phyloP scores from a whole-genome alignment of 1,140 invertebrate species.

The Procambarus clarkii region DNA sequence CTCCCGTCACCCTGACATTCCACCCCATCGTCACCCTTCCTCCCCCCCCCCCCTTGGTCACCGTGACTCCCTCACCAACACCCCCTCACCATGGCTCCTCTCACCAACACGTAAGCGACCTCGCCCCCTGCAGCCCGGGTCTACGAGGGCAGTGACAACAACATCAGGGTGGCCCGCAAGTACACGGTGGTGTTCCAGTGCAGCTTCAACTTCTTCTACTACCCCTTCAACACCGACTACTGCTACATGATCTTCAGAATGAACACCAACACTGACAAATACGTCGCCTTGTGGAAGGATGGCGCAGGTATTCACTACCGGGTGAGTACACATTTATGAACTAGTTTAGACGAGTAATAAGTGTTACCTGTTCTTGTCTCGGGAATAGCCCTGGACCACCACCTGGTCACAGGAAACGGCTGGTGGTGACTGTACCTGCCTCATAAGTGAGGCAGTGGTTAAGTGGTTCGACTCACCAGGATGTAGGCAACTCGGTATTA shows the following conservation, averaged over 20 bases:
- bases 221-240: constrained; percentile 72
- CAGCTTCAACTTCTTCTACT: constrained; percentile 70
- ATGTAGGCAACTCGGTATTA: too few relatives aligned
- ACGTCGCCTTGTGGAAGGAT: constrained; percentile 51
- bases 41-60: neutral
- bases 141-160: constrained; percentile 55
- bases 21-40: neutral
- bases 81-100: neutral
- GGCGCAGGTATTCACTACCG: constrained; percentile 43
- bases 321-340: neutral
- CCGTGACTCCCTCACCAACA: neutral
- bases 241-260: constrained; percentile 66
- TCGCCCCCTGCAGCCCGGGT: constrained; percentile 10
- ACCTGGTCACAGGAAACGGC: neutral
- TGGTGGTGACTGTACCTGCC: too few relatives aligned
- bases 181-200: constrained; percentile 67
- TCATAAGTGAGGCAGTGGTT: too few relatives aligned
- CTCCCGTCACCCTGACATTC: neutral
- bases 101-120: neutral
- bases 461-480: too few relatives aligned
- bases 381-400: too few relatives aligned
- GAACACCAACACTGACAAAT: constrained; percentile 61
- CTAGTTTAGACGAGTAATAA: too few relatives aligned
- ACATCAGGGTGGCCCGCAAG: constrained; percentile 52
- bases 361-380: too few relatives aligned